Conservation (phyloP, 2,113 vertebrate species). For the Gallinago media region DNA sequence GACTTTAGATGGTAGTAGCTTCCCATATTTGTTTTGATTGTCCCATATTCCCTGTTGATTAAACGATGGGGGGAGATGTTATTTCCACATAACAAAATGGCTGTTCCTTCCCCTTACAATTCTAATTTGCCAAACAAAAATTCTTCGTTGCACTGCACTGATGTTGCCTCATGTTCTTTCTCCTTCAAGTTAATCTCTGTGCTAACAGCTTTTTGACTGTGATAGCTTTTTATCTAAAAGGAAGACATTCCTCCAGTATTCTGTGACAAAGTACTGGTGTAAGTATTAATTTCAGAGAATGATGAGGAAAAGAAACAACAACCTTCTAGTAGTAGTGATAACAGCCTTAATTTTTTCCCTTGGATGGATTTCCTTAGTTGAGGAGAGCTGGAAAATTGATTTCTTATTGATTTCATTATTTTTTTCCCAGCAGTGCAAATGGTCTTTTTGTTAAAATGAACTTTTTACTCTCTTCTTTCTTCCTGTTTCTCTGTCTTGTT, state of each 20-base stretch:
- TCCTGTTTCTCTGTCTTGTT: neutral
- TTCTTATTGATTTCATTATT: neutral
- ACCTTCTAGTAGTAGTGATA: neutral
- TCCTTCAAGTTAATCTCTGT: neutral
- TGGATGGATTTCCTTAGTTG: neutral
- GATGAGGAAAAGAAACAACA: neutral
- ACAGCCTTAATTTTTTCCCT: neutral
- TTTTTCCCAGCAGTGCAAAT: neutral
- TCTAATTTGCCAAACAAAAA: neutral
- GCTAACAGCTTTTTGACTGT: neutral
- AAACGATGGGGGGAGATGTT: neutral
- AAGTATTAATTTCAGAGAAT: conserved; percentile 11
- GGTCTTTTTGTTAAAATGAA: neutral
- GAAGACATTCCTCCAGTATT: neutral
- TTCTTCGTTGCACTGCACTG: neutral
- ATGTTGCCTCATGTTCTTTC: neutral
- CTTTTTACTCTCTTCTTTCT: neutral
- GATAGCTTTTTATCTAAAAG: neutral
- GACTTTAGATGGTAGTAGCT: neutral
- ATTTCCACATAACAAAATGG: neutral
- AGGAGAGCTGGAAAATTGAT: conserved; percentile 16
- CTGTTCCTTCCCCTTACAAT: neutral
- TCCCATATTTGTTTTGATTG: neutral
- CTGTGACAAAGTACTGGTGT: neutral
- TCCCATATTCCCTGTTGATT: neutral